phyloP scores from a whole-genome alignment of 2,113 vertebrate species.

The Myodes glareolus region DNA sequence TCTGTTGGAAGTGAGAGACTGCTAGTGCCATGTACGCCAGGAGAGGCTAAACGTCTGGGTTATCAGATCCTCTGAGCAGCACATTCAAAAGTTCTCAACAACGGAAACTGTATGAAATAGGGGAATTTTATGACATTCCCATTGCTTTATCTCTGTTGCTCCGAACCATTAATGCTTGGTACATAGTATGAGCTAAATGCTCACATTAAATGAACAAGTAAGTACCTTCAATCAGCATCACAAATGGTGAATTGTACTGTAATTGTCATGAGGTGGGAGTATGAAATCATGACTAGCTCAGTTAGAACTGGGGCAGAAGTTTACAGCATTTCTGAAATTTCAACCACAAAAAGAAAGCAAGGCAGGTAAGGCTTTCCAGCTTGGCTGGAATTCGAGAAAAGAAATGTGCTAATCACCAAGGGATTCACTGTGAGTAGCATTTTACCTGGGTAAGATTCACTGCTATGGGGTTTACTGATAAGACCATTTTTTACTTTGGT shows the following conservation, averaged over 20 bases:
- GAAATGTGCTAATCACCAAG: conserved; percentile 5
- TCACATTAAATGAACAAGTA: not conserved
- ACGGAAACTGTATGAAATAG: not conserved
- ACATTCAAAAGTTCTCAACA: conserved; percentile 10
- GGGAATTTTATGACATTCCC: not conserved
- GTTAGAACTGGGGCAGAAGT: not conserved
- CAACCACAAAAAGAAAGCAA: conserved; percentile 11
- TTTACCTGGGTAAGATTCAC: not conserved
- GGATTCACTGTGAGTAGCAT: conserved; percentile 6
- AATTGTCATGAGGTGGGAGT: not conserved
- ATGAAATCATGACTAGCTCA: conserved; percentile 40
- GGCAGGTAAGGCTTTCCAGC: not conserved
- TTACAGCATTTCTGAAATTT: conserved; percentile 43
- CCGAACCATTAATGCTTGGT: conserved; percentile 33
- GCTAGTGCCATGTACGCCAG: not conserved
- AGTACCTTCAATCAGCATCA: not conserved
- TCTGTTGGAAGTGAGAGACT: not conserved
- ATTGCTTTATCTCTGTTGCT: not conserved
- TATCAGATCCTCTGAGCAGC: not conserved
- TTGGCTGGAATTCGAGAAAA: conserved; percentile 43
- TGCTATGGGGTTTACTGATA: not conserved
- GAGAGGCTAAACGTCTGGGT: not conserved
- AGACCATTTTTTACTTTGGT: conserved; percentile 39
- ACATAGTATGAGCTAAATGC: not conserved
- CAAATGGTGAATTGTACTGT: not conserved